phyloP scores from a whole-genome alignment of 37 sponge, comb jelly and placozoan genomes.

The Halichondria panicea region DNA sequence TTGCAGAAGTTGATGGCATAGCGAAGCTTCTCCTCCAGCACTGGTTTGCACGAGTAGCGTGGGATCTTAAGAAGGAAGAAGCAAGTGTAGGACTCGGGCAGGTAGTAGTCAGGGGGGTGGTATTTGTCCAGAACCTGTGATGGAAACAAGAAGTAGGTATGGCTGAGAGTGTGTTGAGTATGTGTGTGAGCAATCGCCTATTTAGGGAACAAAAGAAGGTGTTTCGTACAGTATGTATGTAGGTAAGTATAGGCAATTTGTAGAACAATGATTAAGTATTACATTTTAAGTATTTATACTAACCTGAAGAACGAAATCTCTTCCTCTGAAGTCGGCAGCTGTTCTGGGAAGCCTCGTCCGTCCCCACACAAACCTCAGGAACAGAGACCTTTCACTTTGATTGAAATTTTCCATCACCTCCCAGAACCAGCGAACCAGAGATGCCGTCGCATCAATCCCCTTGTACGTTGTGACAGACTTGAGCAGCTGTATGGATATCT shows the following conservation, averaged over 20 bases:
- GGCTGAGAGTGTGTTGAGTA: too few species aligned
- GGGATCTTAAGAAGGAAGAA: constrained; percentile 97
- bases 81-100: constrained; percentile 97
- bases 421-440: constrained; percentile 90
- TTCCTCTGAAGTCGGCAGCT: constrained; percentile 89
- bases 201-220: too few species aligned
- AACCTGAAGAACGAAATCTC: constrained; percentile 97
- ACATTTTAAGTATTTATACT: neutral
- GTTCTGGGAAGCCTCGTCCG: constrained; percentile 89
- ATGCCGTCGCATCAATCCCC: constrained; percentile 55
- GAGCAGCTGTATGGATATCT: constrained; percentile 81
- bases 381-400: constrained; percentile 83
- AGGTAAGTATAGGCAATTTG: neutral
- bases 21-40: constrained; percentile 87
- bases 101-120: constrained; percentile 88
- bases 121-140: constrained; percentile 88
- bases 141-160: too few species aligned
- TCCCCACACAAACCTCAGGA: constrained; percentile 97
- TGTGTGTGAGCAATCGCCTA: neutral
- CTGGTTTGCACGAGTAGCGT: constrained; percentile 90
- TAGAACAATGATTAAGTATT: neutral
- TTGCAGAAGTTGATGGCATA: constrained; percentile 99
- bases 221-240: too few species aligned
- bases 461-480: constrained; percentile 95
- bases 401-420: constrained; percentile 86